Evolutionary conservation across 2,888 invertebrate genomes (phyloP).

Genomic region (Cloeon dipterum): DNA sequence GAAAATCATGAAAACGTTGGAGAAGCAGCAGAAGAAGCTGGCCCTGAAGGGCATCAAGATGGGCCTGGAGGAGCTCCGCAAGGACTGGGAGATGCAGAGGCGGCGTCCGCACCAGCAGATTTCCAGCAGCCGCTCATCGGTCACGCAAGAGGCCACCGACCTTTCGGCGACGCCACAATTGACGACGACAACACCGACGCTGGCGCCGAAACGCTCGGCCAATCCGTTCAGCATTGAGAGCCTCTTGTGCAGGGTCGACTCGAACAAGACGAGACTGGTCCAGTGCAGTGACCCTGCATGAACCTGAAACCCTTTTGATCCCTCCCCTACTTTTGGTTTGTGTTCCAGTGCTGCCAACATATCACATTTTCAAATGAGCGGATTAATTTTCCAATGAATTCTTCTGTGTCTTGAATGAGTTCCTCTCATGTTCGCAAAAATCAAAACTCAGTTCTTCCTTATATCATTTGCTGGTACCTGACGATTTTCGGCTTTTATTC

Average conservation of each 20-base stretch:
- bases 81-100: slow-evolving; percentile 62
- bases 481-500: no score
- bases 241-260: slow-evolving; percentile 8
- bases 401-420: no score
- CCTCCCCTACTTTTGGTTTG: not conserved
- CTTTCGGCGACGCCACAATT: not conserved
- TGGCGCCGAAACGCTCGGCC: not conserved
- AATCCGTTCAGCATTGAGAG: slow-evolving; percentile 12
- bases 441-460: no score
- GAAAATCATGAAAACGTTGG: slow-evolving; percentile 77
- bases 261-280: no score
- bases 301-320: not conserved
- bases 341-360: not conserved
- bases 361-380: no score
- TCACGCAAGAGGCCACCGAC: not conserved
- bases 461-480: no score
- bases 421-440: no score
- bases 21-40: slow-evolving; percentile 77
- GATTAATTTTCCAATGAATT: no score
- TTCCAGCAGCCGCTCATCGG: not conserved
- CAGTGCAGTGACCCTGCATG: slow-evolving; percentile 7
- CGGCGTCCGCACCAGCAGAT: slow-evolving; percentile 6
- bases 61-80: slow-evolving; percentile 59
- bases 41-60: slow-evolving; percentile 78
- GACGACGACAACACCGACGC: not conserved